Evolutionary conservation across 2,113 vertebrate genomes (phyloP).

Genomic region (Pygoscelis antarcticus): DNA sequence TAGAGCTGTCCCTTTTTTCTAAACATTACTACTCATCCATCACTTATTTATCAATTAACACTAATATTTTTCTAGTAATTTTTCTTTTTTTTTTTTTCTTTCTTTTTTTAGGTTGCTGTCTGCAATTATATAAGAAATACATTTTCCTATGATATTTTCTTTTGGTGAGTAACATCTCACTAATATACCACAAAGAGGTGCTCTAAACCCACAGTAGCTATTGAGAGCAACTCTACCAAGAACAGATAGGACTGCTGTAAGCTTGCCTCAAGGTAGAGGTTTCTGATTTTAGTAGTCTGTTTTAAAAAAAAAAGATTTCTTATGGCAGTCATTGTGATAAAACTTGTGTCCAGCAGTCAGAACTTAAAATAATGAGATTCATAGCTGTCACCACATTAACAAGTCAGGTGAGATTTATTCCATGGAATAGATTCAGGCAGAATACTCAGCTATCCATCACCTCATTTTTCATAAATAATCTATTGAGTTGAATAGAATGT

Average conservation of each 20-base stretch:
- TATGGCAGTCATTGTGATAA: conserved; percentile 40
- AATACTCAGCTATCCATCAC: conserved; percentile 51
- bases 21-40: background rate
- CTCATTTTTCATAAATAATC: conserved; percentile 59
- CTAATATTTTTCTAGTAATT: background rate
- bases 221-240: background rate
- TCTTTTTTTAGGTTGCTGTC: background rate
- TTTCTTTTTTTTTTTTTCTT: background rate
- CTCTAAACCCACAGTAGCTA: conserved; percentile 70
- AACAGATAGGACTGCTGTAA: conserved; percentile 45
- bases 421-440: conserved; percentile 21
- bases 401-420: conserved; percentile 53
- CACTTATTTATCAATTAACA: background rate
- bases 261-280: conserved; percentile 23
- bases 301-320: conserved; percentile 27
- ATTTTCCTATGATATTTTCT: background rate
- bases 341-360: conserved; percentile 57
- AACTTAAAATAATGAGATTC: conserved; percentile 70
- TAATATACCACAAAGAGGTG: conserved; percentile 77
- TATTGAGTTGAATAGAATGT: conserved; percentile 17
- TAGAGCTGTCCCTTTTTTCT: background rate
- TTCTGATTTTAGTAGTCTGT: conserved; percentile 60
- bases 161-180: background rate
- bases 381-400: conserved; percentile 54
- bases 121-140: background rate